These are phyloP conservation scores for Bradypus variegatus DNA, from an alignment of 2,797 vertebrate genomes.

Conservation along the genomic window DNA sequence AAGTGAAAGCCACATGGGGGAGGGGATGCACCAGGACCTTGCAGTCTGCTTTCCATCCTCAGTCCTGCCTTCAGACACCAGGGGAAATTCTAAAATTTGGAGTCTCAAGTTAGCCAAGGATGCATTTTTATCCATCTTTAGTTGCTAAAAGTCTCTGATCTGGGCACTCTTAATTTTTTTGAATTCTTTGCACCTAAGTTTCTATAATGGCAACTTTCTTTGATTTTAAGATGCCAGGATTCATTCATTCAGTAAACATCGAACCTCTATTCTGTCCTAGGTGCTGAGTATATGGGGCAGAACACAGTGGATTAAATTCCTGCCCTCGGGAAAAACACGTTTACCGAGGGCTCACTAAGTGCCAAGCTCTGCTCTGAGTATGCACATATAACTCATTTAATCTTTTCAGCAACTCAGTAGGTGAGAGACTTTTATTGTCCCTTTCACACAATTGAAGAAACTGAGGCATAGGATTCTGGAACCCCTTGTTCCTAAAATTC, in stretches of 20 bases:
- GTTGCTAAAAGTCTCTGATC: not conserved
- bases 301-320: not conserved
- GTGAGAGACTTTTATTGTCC: not conserved
- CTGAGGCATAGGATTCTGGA: not conserved
- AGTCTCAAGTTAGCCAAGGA: not conserved
- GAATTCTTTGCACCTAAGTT: not conserved
- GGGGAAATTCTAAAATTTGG: not conserved
- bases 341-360: accelerated
- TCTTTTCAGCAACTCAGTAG: not conserved
- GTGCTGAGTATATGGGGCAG: not conserved
- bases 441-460: not conserved
- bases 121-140: not conserved
- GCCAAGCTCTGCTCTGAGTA: not conserved
- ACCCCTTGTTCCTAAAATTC: not conserved
- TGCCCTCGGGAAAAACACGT: not conserved
- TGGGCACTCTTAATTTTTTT: not conserved
- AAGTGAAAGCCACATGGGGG: not conserved
- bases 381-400: not conserved
- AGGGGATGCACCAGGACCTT: not conserved
- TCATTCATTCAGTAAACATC: not conserved
- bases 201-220: not conserved
- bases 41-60: not conserved
- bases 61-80: not conserved
- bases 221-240: not conserved
- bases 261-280: not conserved